Evolutionary conservation across 2,113 vertebrate species (phyloP), one percentile per base, ranked within the genome.

Genomic region (Lepus americanus): DNA sequence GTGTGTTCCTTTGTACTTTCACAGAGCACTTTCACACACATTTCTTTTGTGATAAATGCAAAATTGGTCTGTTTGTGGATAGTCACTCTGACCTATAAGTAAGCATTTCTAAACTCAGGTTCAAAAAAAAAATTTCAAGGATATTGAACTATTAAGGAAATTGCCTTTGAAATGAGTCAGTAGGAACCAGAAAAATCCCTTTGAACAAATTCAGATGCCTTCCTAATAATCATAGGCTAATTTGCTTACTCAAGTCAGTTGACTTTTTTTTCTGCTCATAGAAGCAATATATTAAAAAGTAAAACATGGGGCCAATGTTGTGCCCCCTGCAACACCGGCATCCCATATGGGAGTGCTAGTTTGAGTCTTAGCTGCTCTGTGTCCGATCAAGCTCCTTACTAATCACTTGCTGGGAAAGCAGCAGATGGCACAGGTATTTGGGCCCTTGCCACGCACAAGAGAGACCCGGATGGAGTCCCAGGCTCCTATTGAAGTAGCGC

Each of bases 31-130:
- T 92, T 89, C 73, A 85, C 23, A 83, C 12, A 53, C 8, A 19
- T 81, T 96, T 96, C 69, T 82, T 95, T 95, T 87, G 63, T 53
- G 67, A 67, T 67, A 92, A 88, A 66, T 80, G 27, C 20, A 87
- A 91, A 72, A 11, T n/a, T 39, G 64, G 49, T 63, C 82, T 89
- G 44, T 96, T 87, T 95, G 83, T 19, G 67, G 20, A 87, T 51
- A 61, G n/a, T 89, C 78, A 78, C 20, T 92, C 72, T 39, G 74
- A 89, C 64, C 49, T 78, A 81, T 92, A 95, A 89, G 72, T 23
- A 90, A 92, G 31, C 44, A 73, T 36, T 87, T 93, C 61, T 84
- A 91, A 78, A 88, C 5, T 73, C 59, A 55, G 31, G 23, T 73
- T 96, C 59, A 82, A 82, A 92, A 82, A 79, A 44, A 36, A 36